Conservation (phyloP, 2,888 invertebrate species). For the Tachystola acroxantha region DNA sequence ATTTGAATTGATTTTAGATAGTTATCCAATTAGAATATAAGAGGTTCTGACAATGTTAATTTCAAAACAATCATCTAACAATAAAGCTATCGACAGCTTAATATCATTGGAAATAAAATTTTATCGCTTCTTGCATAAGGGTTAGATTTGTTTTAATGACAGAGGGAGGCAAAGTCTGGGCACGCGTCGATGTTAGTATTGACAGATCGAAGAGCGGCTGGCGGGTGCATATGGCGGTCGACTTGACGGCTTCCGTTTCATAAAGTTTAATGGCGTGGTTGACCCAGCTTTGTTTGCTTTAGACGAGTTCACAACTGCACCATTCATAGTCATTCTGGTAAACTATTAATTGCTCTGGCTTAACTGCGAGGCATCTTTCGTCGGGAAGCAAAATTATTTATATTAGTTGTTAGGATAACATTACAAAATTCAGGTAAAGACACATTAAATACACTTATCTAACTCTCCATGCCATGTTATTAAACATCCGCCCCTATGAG, state of each 20-base stretch:
- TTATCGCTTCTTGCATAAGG: constrained; percentile 20
- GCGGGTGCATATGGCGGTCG: constrained; percentile 52
- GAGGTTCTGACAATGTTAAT: too few species aligned
- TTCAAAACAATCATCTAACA: too few species aligned
- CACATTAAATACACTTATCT: neutral
- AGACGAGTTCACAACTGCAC: constrained; percentile 60
- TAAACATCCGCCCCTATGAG: constrained; percentile 2
- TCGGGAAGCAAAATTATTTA: constrained; percentile 1
- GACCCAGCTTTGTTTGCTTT: constrained; percentile 75
- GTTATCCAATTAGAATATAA: too few species aligned
- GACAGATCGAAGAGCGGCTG: constrained; percentile 62
- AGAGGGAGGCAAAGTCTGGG: constrained; percentile 27
- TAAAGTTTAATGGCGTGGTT: constrained; percentile 73
- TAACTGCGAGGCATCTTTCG: constrained; percentile 1
- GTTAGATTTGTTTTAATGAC: constrained; percentile 20
- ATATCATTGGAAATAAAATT: constrained; percentile 16
- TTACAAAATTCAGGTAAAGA: too few species aligned
- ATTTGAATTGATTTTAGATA: too few species aligned
- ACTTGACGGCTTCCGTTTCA: constrained; percentile 73
- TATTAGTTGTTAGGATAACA: neutral
- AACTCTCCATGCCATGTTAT: neutral
- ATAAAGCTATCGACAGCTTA: constrained; percentile 8
- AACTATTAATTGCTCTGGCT: constrained; percentile 55
- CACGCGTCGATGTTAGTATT: constrained; percentile 56
- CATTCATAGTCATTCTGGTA: constrained; percentile 58